Evolutionary conservation across 1,140 invertebrate genomes (phyloP).

Genomic region (Helicoverpa zea): DNA sequence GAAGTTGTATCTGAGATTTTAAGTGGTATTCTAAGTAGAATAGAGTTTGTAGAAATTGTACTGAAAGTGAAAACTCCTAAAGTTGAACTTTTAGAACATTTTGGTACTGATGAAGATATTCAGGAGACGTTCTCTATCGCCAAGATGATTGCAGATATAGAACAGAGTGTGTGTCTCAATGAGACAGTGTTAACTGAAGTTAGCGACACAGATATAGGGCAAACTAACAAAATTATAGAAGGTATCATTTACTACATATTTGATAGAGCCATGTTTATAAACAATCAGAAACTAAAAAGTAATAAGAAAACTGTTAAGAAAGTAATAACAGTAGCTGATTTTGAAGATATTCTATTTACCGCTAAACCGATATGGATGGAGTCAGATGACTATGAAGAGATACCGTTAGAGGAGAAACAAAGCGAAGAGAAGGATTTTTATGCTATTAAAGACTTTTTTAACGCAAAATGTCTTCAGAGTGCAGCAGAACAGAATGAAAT

Average conservation of each 20-base stretch:
- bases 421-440: slow-evolving; percentile 7
- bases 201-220: slow-evolving; percentile 59
- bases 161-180: slow-evolving; percentile 62
- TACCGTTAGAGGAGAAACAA: not conserved
- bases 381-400: not conserved
- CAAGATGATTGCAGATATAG: slow-evolving; percentile 70
- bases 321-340: slow-evolving; percentile 77
- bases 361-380: slow-evolving; percentile 52
- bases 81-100: not conserved
- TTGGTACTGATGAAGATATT: not conserved
- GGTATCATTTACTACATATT: slow-evolving; percentile 74
- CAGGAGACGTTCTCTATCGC: slow-evolving; percentile 73
- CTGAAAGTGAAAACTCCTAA: slow-evolving; percentile 11
- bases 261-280: slow-evolving; percentile 64
- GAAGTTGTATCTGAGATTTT: slow-evolving; percentile 75
- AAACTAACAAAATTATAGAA: slow-evolving; percentile 68
- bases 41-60: slow-evolving; percentile 54
- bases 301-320: slow-evolving; percentile 59
- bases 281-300: slow-evolving; percentile 53
- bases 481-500: not conserved
- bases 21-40: slow-evolving; percentile 61
- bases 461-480: slow-evolving; percentile 3
- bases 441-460: not conserved
- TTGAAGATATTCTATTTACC: slow-evolving; percentile 79
- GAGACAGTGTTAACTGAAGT: slow-evolving; percentile 65